Conservation (phyloP, 1,140 invertebrate species). For the Danaus plexippus region DNA sequence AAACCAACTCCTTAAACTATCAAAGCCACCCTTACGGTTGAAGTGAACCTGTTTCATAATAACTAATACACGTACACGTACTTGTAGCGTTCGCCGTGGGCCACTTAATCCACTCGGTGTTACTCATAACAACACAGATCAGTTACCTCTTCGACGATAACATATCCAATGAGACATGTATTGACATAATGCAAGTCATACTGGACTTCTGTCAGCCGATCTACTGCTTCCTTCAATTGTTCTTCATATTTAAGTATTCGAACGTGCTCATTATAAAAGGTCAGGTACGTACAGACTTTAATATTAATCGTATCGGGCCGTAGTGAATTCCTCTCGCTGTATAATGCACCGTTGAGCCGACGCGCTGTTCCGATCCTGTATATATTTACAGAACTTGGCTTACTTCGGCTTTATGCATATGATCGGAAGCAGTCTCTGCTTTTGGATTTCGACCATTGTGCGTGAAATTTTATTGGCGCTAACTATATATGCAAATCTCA, state of each 20-base stretch:
- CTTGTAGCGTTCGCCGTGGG: slow-evolving; percentile 81
- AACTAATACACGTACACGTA: slow-evolving; percentile 9
- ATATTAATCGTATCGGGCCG: too few relatives aligned
- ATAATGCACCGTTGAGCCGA: too few relatives aligned
- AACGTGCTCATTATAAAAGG: slow-evolving; percentile 74
- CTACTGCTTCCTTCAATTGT: slow-evolving; percentile 80
- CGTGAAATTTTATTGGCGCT: slow-evolving; percentile 77
- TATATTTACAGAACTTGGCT: slow-evolving; percentile 66
- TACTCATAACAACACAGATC: slow-evolving; percentile 77
- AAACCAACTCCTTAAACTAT: too few relatives aligned
- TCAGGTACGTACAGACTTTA: slow-evolving; percentile 33
- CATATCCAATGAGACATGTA: slow-evolving; percentile 55
- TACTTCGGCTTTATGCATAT: slow-evolving; percentile 82
- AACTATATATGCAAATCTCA: slow-evolving; percentile 52
- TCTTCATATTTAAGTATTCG: slow-evolving; percentile 84
- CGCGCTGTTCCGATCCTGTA: too few relatives aligned
- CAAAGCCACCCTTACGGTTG: background rate
- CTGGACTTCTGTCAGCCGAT: slow-evolving; percentile 76
- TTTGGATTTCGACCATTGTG: slow-evolving; percentile 82
- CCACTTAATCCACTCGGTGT: slow-evolving; percentile 78
- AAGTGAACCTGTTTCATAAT: background rate
- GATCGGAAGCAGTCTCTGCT: slow-evolving; percentile 79
- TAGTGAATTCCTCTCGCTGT: too few relatives aligned
- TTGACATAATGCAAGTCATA: slow-evolving; percentile 46
- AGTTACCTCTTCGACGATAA: slow-evolving; percentile 65